Conservation (phyloP, 2,888 invertebrate species). For the Aethes cnicana region DNA sequence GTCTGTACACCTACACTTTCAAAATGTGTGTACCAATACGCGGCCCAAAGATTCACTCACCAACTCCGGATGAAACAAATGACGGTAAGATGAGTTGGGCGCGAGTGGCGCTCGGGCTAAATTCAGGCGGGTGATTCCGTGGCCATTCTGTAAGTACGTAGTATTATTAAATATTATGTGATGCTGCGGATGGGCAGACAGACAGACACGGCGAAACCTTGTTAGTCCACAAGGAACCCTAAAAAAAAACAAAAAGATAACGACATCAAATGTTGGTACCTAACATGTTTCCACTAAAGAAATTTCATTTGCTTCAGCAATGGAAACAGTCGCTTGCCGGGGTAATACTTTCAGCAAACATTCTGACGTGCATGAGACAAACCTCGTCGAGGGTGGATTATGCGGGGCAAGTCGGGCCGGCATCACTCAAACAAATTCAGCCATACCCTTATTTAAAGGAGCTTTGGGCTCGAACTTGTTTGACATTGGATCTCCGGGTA, state of each 20-base stretch:
- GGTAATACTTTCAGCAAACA: constrained; percentile 74
- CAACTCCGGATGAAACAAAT: no score
- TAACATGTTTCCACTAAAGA: constrained; percentile 3
- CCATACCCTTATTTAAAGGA: constrained; percentile 10
- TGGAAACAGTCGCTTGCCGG: constrained; percentile 42
- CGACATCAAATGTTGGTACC: neutral
- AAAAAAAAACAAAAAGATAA: neutral
- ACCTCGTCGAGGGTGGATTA: constrained; percentile 61
- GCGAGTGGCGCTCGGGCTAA: no score
- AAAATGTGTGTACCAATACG: no score
- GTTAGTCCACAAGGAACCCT: no score
- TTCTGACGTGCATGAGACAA: constrained; percentile 63
- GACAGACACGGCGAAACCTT: no score
- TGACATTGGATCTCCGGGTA: neutral
- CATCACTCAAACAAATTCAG: constrained; percentile 35
- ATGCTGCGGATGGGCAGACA: no score
- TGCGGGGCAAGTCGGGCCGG: constrained; percentile 63
- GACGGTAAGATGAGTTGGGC: no score
- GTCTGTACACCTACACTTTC: no score
- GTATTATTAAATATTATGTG: no score
- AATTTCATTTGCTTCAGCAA: constrained; percentile 33
- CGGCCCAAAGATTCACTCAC: no score
- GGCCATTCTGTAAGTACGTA: no score
- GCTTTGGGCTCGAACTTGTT: constrained; percentile 33
- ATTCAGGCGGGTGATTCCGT: no score